Evolutionary conservation across 2,888 invertebrate genomes (phyloP).

Genomic region (Cenopis cana): DNA sequence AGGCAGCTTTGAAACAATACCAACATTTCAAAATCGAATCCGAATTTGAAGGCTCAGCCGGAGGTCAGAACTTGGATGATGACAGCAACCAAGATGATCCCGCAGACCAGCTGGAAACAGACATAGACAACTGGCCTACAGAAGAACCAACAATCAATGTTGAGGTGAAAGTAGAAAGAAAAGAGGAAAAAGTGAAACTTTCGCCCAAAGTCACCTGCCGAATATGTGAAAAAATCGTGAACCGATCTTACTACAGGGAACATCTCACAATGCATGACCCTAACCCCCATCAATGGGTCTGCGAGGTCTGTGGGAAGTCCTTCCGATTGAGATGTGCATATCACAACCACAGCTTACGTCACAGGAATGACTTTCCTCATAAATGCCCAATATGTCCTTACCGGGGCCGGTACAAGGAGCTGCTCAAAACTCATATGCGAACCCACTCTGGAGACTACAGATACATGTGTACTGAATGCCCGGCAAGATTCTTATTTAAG

Average conservation of each 20-base stretch:
- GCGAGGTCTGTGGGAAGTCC: conserved; percentile 69
- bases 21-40: conserved; percentile 28
- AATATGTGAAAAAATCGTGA: conserved; percentile 62
- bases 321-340: conserved; percentile 66
- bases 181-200: conserved; percentile 47
- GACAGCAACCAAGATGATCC: conserved; percentile 19
- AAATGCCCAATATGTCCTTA: conserved; percentile 68
- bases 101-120: not conserved
- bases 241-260: conserved; percentile 63
- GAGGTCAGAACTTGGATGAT: conserved; percentile 14
- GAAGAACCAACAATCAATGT: conserved; percentile 44
- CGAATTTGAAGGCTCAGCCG: not conserved
- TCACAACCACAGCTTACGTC: conserved; percentile 63
- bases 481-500: conserved; percentile 65
- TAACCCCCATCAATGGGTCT: conserved; percentile 65
- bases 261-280: conserved; percentile 69
- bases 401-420: conserved; percentile 59
- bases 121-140: conserved; percentile 42
- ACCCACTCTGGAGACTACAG: conserved; percentile 66
- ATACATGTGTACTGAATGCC: conserved; percentile 71
- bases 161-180: conserved; percentile 46
- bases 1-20: conserved; percentile 58
- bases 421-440: conserved; percentile 65
- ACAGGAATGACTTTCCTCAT: conserved; percentile 65
- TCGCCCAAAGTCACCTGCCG: conserved; percentile 60